Conservation (phyloP, 2,797 vertebrate species). For the Clarias fuscus region DNA sequence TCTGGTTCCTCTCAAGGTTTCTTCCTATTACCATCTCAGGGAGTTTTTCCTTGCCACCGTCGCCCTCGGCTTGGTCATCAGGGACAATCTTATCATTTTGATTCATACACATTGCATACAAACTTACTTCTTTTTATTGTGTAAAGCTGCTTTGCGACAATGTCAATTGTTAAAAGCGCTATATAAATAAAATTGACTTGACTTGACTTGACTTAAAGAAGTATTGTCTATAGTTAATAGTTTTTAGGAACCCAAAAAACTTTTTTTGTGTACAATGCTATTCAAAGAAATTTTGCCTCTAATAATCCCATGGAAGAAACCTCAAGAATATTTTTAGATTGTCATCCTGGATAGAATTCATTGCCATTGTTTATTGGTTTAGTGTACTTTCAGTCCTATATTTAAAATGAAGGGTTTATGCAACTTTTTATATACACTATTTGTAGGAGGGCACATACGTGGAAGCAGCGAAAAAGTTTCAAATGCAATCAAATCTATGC, state of each 20-base stretch:
- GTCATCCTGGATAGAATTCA: background rate
- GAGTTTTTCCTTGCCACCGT: too few species aligned
- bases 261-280: background rate
- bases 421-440: background rate
- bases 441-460: background rate
- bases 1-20: too few species aligned
- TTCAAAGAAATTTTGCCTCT: background rate
- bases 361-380: background rate
- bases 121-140: too few species aligned
- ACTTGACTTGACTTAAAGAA: too few species aligned
- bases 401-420: background rate
- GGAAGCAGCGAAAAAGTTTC: background rate
- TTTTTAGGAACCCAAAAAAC: background rate
- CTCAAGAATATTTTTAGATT: background rate
- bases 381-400: background rate
- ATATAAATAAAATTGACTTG: too few species aligned
- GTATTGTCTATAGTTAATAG: background rate
- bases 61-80: too few species aligned
- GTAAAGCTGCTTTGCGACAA: too few species aligned
- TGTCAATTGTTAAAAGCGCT: too few species aligned
- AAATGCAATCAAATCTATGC: background rate
- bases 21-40: too few species aligned
- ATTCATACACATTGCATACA: too few species aligned
- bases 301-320: background rate
- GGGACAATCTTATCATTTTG: too few species aligned